A percentile compares a stretch with the other conserved stretches of the same genome.
Evolutionary conservation across 2,888 invertebrate species (phyloP).

Genomic region (Glaucopsyche alexis): DNA sequence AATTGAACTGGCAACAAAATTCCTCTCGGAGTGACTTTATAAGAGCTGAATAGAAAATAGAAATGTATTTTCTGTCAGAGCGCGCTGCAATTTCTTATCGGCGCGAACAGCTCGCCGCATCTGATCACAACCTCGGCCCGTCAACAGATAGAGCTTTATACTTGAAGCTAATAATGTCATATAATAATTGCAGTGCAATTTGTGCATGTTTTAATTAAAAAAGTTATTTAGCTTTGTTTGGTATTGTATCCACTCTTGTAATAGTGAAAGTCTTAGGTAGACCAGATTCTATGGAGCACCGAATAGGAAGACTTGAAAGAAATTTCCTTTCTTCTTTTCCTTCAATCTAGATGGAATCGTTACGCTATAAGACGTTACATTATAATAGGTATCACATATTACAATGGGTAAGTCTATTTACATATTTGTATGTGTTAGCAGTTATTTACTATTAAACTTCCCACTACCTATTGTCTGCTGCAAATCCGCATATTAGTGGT

Average conservation of each 20-base stretch:
- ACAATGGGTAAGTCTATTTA: background rate
- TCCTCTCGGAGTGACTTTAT: constrained; percentile 2
- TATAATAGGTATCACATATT: too few relatives aligned
- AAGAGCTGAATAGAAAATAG: constrained; percentile 35
- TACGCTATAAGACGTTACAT: too few relatives aligned
- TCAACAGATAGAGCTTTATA: constrained; percentile 1
- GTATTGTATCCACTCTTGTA: background rate
- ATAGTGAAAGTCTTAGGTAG: background rate
- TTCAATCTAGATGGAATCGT: too few relatives aligned
- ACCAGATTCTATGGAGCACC: background rate
- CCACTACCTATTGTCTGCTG: constrained; percentile 9
- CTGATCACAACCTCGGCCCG: constrained; percentile 45
- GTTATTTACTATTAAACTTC: constrained; percentile 4
- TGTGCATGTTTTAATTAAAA: background rate
- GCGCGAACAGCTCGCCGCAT: constrained; percentile 49
- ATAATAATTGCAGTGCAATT: constrained; percentile 7
- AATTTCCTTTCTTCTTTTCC: too few relatives aligned
- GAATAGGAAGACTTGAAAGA: background rate
- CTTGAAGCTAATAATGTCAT: constrained; percentile 11
- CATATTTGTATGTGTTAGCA: background rate
- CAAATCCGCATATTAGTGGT: constrained; percentile 14
- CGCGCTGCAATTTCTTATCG: constrained; percentile 51
- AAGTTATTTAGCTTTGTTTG: background rate
- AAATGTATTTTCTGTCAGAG: constrained; percentile 47
- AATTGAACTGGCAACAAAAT: constrained; percentile 8